These are phyloP conservation scores for Ectemnius lituratus DNA, from an alignment of 2,888 invertebrate genomes.

Conservation along the genomic window DNA sequence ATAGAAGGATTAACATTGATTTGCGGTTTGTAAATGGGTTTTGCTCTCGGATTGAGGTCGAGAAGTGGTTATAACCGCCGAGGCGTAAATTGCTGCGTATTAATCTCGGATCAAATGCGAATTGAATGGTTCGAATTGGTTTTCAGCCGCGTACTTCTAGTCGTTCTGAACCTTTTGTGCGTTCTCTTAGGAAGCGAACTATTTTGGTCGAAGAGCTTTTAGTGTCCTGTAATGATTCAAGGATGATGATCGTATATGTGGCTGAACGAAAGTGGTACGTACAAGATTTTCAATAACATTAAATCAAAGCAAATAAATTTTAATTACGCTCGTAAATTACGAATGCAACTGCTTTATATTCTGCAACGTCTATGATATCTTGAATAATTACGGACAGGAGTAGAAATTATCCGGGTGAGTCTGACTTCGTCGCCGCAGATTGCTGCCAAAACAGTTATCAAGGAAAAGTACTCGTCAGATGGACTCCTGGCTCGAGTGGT, in stretches of 20 bases:
- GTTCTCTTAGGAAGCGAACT: background rate
- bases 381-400: no score
- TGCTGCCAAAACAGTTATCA: no score
- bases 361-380: no score
- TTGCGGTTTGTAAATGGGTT: conserved; percentile 36
- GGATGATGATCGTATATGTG: no score
- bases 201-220: background rate
- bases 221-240: no score
- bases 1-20: conserved; percentile 49
- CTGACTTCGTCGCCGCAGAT: no score
- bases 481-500: background rate
- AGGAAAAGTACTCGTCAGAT: conserved; percentile 14
- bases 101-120: conserved; percentile 37
- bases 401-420: no score
- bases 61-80: conserved; percentile 1
- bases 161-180: conserved; percentile 1
- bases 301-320: no score
- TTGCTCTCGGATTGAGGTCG: background rate
- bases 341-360: no score
- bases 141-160: conserved; percentile 25
- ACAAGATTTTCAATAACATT: no score
- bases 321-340: no score
- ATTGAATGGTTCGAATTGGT: conserved; percentile 31
- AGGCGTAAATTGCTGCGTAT: conserved; percentile 44
- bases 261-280: no score